These are phyloP conservation scores for Drosophila paramelanica DNA, from an alignment of 2,888 invertebrate species.

Conservation along the genomic window DNA sequence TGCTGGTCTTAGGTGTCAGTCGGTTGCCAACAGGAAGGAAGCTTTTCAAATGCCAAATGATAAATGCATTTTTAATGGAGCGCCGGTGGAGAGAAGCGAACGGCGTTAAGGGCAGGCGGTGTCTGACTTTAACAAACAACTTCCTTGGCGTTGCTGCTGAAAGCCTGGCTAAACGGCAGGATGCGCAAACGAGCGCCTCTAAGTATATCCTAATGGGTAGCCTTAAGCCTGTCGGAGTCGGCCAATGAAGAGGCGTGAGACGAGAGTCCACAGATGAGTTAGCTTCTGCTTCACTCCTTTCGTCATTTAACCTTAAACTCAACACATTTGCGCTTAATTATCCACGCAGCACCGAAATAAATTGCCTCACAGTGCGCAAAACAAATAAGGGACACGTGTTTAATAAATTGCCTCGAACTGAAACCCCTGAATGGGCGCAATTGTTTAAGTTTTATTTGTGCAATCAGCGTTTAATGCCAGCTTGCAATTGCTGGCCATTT, in stretches of 20 bases:
- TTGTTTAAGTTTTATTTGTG: slow-evolving; percentile 58
- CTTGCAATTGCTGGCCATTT: slow-evolving; percentile 52
- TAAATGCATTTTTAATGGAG: slow-evolving; percentile 78
- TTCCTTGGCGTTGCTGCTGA: slow-evolving; percentile 59
- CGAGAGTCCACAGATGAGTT: slow-evolving; percentile 57
- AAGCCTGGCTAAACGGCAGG: slow-evolving; percentile 54
- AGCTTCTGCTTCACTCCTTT: slow-evolving; percentile 66
- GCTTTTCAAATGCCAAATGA: slow-evolving; percentile 79
- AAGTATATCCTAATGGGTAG: slow-evolving; percentile 41
- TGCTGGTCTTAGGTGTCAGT: slow-evolving; percentile 61
- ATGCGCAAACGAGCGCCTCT: slow-evolving; percentile 55
- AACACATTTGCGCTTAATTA: slow-evolving; percentile 62
- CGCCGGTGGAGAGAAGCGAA: slow-evolving; percentile 34
- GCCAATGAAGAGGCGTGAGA: slow-evolving; percentile 3
- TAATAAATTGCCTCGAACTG: slow-evolving; percentile 46
- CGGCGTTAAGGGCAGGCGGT: slow-evolving; percentile 30
- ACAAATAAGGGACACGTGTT: slow-evolving; percentile 63
- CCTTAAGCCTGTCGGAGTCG: slow-evolving; percentile 31
- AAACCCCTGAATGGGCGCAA: slow-evolving; percentile 29
- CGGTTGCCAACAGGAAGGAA: slow-evolving; percentile 73
- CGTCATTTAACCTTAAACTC: slow-evolving; percentile 51
- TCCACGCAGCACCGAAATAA: slow-evolving; percentile 40
- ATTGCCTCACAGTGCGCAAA: slow-evolving; percentile 26
- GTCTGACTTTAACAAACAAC: slow-evolving; percentile 69
- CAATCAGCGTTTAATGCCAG: slow-evolving; percentile 69